Evolutionary conservation across 2,797 vertebrate species (phyloP), one percentile per base, ranked within the genome.

Genomic region (Onychomys torridus): DNA sequence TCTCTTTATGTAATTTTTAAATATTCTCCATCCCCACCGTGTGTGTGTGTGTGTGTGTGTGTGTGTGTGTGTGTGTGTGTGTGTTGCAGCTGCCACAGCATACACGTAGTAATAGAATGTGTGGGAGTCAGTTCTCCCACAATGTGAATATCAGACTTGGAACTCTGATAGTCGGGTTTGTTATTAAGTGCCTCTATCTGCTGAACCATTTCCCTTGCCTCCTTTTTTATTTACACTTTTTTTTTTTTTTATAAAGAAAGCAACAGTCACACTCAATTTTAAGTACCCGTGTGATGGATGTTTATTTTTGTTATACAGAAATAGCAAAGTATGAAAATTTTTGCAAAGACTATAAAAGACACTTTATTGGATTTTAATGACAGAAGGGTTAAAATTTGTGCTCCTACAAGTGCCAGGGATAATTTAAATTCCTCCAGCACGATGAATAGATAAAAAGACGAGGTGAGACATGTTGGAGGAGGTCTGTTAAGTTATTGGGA

Each of bases 231-330:
- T 67, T 67, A 49, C 63, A 73, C 17, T 37, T 4, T 40, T 85
- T 52, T 34, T 52, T 34, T 77, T 49, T 77, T 16, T 10, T 5
- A 73, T 40, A 77, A 40, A 77, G 43, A 65, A 61, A 49, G 34
- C 25, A 55, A 57, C 19, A 63, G 52, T 59, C 61, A 16, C 37
- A 88, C 65, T 90, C 23, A 79, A 19, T 61, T 78, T 96, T 93
- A 40, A 86, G 10, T 65, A 65, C 8, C n/a, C 10, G 46, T 37
- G 52, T 13, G 84, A 61, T 61, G 52, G 40, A 57, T 6, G 2
- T 95, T 96, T 97, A 95, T 96, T 96, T 96, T 67, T 55, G 25
- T 12, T 91, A 55, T 12, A 32, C 23, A 43, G 46, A 89, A 93
- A 94, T 73, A 83, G 34, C 46, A 82, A 95, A 46, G 14, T 52